These are phyloP conservation scores for Epizoanthus rinbou DNA, from an alignment of 92 coral and sea anemone species.

Conservation along the genomic window DNA sequence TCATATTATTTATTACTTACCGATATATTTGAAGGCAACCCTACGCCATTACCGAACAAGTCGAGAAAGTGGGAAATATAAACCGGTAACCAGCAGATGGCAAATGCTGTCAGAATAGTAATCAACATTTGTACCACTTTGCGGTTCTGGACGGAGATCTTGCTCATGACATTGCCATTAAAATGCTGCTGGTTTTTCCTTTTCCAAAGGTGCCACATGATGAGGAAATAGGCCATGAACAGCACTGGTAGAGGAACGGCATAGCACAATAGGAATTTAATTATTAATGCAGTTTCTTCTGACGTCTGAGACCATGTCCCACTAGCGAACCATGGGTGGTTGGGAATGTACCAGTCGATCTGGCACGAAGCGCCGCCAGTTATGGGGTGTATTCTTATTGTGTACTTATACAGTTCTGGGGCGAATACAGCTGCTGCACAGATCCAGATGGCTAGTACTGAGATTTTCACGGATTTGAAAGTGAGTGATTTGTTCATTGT, in stretches of 20 bases:
- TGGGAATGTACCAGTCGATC: not conserved
- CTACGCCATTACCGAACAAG: not conserved
- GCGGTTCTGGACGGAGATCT: slow-evolving; percentile 27
- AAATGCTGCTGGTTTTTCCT: slow-evolving; percentile 10
- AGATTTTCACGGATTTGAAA: slow-evolving; percentile 16
- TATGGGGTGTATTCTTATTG: not conserved
- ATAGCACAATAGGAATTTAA: slow-evolving; percentile 12
- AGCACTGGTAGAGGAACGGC: slow-evolving; percentile 12
- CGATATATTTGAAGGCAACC: not conserved
- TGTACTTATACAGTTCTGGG: slow-evolving; percentile 21
- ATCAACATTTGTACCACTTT: slow-evolving; percentile 18
- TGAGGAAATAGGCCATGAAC: slow-evolving; percentile 24
- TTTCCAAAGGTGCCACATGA: slow-evolving; percentile 37
- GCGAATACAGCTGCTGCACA: slow-evolving; percentile 32
- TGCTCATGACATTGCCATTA: slow-evolving; percentile 13
- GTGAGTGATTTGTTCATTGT: slow-evolving; percentile 24
- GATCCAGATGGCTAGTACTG: slow-evolving; percentile 8
- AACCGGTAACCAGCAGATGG: slow-evolving; percentile 13
- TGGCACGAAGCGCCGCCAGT: not conserved
- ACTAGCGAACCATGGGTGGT: not conserved
- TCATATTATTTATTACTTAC: not conserved
- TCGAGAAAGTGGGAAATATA: not conserved
- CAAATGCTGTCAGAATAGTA: not conserved
- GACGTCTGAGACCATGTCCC: slow-evolving; percentile 6
- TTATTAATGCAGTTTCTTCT: slow-evolving; percentile 11